phyloP scores from a whole-genome alignment of 2,888 invertebrate species.

The Apoderus coryli region DNA sequence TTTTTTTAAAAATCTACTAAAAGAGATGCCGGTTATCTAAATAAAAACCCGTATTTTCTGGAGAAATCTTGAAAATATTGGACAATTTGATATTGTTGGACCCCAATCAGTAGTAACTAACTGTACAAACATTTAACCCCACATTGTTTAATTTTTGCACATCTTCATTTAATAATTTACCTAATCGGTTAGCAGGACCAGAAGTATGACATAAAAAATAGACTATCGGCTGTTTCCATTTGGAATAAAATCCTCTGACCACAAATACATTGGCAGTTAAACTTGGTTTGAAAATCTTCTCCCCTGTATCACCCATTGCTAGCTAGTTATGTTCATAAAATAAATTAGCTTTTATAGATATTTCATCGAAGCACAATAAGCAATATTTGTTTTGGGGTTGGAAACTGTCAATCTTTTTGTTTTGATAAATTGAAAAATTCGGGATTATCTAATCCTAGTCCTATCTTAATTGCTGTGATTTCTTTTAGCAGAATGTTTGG shows the following conservation, averaged over 20 bases:
- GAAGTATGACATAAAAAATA: slow-evolving; percentile 9
- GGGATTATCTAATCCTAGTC: slow-evolving; percentile 8
- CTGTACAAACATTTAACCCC: slow-evolving; percentile 8
- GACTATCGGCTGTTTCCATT: slow-evolving; percentile 8
- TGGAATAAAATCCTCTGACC: slow-evolving; percentile 6
- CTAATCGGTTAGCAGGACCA: slow-evolving; percentile 9
- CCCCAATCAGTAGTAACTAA: slow-evolving; percentile 9
- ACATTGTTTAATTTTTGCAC: slow-evolving; percentile 5
- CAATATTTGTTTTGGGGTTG: slow-evolving; percentile 6
- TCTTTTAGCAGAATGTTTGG: neutral
- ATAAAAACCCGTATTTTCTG: slow-evolving; percentile 1
- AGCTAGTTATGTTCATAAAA: slow-evolving; percentile 8
- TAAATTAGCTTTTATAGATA: slow-evolving; percentile 12
- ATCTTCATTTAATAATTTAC: slow-evolving; percentile 5
- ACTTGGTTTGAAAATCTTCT: slow-evolving; percentile 7
- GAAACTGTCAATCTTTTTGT: slow-evolving; percentile 7
- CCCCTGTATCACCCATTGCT: slow-evolving; percentile 10
- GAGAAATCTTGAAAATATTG: neutral
- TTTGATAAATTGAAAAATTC: slow-evolving; percentile 8
- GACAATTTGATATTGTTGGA: slow-evolving; percentile 8
- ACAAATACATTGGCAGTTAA: slow-evolving; percentile 9
- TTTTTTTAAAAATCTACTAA: too few relatives aligned
- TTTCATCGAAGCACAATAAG: slow-evolving; percentile 11
- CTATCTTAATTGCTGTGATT: slow-evolving; percentile 4
- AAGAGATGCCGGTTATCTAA: too few relatives aligned